Evolutionary conservation across 1,140 invertebrate species (phyloP), one percentile per base, ranked within the genome.

Genomic region (Drosophila watanabei): DNA sequence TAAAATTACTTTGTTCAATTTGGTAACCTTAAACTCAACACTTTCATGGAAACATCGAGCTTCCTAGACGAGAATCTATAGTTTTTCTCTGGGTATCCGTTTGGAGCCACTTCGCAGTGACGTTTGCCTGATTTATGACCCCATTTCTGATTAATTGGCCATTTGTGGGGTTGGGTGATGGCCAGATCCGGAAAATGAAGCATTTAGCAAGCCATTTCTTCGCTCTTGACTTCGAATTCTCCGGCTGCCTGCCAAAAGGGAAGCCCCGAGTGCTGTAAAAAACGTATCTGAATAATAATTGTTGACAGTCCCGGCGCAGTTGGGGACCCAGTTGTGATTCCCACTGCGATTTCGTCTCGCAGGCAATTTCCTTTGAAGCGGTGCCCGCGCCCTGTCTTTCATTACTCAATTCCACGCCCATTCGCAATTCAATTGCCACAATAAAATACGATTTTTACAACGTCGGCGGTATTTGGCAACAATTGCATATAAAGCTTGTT

Each of bases 401-500:
- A 89, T 89, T 85, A 88, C 85, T 75, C 79, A 89, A 89, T 89
- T 89, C 86, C 80, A 89, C 86, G 86, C 86, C 86, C 86, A 90
- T 90, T 86, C 82, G 82, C 86, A 73, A 77, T 90, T 90, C 86
- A 90, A 90, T 90, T 90, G 86, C 82, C 37, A 49, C 86, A 86
- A 90, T 90, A 90, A 90, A 90, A 91, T 77, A 68, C 78, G 79
- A 68, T 73, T 89, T 89, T 89, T 90, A 88, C 80, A 81, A 75
- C 85, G 73, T 70, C 79, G 69, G 59, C 75, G 80, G 79, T 86
- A 80, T 82, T 65, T 60, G 52, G 66, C 52, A 61, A 63, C 75
- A 79, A 75, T 82, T 71, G 69, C 75, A 72, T 69, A 81, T 63
- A 82, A 64, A 72, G 58, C 43, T 46, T 71, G 59, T 62, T 69